phyloP scores from a whole-genome alignment of 1,140 invertebrate species.

The Hesperophylax magnus region DNA sequence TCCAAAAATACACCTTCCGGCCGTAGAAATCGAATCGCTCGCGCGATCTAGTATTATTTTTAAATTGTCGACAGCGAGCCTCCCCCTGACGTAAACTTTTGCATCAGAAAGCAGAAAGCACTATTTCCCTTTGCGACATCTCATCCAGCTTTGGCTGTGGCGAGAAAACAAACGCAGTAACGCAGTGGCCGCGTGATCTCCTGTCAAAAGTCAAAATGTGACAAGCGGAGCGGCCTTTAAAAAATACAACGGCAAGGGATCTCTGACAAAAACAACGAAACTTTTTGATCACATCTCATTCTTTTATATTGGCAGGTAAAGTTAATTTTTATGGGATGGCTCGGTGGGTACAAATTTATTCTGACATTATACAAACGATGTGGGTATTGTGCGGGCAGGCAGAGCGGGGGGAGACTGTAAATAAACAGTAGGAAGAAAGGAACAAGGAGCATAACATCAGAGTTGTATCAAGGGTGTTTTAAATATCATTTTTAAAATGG shows the following conservation, averaged over 20 bases:
- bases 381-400: no score
- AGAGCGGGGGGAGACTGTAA: no score
- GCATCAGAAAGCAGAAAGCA: not conserved
- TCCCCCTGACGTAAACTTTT: conserved; percentile 39
- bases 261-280: no score
- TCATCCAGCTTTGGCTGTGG: not conserved
- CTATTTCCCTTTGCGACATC: conserved; percentile 16
- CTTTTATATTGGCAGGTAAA: no score
- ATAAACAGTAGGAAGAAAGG: no score
- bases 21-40: conserved; percentile 36
- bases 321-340: no score
- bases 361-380: no score
- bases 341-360: no score
- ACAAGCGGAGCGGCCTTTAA: not conserved
- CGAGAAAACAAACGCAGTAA: not conserved
- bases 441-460: no score
- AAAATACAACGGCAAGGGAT: not conserved
- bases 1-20: conserved; percentile 50
- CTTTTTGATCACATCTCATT: no score
- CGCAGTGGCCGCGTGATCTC: conserved; percentile 34
- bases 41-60: conserved; percentile 41
- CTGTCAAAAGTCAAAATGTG: conserved; percentile 29
- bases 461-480: no score
- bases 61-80: conserved; percentile 39
- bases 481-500: no score